These are phyloP conservation scores for Acholoe squamosa DNA, from an alignment of 2,888 invertebrate species.

Conservation along the genomic window DNA sequence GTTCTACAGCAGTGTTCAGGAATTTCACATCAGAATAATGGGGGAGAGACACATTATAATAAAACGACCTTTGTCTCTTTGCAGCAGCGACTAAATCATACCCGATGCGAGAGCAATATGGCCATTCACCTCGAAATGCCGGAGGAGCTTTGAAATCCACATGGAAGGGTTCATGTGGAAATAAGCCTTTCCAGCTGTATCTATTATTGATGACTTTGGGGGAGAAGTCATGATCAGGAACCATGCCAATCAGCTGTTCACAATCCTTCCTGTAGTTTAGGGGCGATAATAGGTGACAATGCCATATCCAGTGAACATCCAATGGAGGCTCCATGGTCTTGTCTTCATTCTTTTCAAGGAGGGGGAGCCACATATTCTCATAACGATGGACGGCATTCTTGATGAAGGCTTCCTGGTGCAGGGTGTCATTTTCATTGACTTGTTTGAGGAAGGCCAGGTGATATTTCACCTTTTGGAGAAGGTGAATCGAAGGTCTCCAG, in stretches of 20 bases:
- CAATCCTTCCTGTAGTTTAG: conserved; percentile 78
- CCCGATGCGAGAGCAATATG: not conserved
- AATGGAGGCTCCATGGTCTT: conserved; percentile 83
- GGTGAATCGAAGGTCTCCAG: conserved; percentile 40
- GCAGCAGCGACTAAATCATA: conserved; percentile 83
- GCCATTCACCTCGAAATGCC: not conserved
- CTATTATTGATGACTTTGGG: conserved; percentile 77
- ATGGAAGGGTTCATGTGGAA: conserved; percentile 71
- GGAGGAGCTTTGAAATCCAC: not conserved
- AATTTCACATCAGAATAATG: conserved; percentile 83
- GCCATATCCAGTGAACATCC: conserved; percentile 85
- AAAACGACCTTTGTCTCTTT: conserved; percentile 83
- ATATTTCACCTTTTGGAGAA: not conserved
- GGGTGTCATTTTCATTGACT: not conserved
- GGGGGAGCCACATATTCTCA: conserved; percentile 84
- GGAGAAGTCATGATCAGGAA: conserved; percentile 82
- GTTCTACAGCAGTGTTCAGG: conserved; percentile 81
- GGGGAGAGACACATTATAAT: conserved; percentile 84
- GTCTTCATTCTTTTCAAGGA: conserved; percentile 77
- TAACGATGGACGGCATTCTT: conserved; percentile 75
- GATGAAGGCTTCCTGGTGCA: conserved; percentile 19
- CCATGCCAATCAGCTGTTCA: conserved; percentile 74
- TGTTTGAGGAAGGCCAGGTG: conserved; percentile 59
- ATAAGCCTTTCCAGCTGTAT: conserved; percentile 75
- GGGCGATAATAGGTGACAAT: conserved; percentile 82